These are phyloP conservation scores for Archaeoteleia sp. DNA, from an alignment of 2,888 invertebrate genomes.

Conservation along the genomic window DNA sequence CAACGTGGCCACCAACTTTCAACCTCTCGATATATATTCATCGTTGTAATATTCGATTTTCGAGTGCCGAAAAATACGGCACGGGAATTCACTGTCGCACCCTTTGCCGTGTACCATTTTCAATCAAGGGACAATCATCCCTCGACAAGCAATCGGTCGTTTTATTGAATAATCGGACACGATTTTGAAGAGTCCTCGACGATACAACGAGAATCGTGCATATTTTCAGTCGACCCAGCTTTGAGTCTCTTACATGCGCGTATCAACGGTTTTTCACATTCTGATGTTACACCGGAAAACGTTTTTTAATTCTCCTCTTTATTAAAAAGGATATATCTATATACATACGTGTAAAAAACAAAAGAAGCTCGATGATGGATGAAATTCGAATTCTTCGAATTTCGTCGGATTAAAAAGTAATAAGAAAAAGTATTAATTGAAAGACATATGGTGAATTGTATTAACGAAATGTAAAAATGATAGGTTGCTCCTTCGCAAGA, in stretches of 20 bases:
- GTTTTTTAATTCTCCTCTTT: not conserved
- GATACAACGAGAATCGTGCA: conserved; percentile 13
- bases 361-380: not conserved
- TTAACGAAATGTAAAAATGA: too few relatives aligned
- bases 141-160: conserved; percentile 62
- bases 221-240: conserved; percentile 3
- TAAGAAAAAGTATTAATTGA: not conserved
- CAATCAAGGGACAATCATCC: conserved; percentile 67
- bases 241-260: not conserved
- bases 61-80: conserved; percentile 26
- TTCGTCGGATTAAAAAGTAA: not conserved
- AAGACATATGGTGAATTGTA: not conserved
- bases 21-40: conserved; percentile 11
- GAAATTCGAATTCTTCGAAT: not conserved
- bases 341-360: too few relatives aligned
- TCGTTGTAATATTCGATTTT: conserved; percentile 33
- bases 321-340: too few relatives aligned
- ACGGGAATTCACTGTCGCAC: conserved; percentile 39
- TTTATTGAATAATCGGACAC: conserved; percentile 60
- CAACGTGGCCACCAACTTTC: too few relatives aligned
- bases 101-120: conserved; percentile 50
- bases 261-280: not conserved
- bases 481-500: too few relatives aligned
- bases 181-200: conserved; percentile 24
- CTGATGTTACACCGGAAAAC: not conserved